Evolutionary conservation across 2,888 invertebrate genomes (phyloP).

Genomic region (Erpobdella octoculata): DNA sequence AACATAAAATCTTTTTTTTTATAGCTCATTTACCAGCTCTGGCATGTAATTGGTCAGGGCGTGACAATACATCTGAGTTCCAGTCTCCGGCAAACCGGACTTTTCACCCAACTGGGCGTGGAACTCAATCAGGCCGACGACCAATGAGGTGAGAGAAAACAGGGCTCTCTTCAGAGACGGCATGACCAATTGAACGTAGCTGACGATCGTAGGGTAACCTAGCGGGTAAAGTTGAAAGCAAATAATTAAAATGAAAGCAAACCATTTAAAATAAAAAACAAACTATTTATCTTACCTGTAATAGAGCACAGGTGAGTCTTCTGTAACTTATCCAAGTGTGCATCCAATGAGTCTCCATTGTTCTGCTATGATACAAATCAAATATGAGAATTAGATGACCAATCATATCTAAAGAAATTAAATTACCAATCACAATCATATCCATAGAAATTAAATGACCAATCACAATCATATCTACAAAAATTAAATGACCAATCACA

Average conservation of each 20-base stretch:
- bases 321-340: slow-evolving; percentile 69
- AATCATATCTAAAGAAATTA: too few relatives aligned
- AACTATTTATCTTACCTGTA: too few relatives aligned
- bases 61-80: not conserved
- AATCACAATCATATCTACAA: too few relatives aligned
- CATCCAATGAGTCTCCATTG: slow-evolving; percentile 75
- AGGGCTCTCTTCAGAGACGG: not conserved
- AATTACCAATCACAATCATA: too few relatives aligned
- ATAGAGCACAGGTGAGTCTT: slow-evolving; percentile 56
- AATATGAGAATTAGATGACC: too few relatives aligned
- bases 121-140: not conserved
- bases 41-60: not conserved
- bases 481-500: too few relatives aligned
- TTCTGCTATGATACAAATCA: too few relatives aligned
- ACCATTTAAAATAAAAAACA: too few relatives aligned
- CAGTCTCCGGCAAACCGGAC: not conserved
- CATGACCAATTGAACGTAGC: not conserved
- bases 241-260: too few relatives aligned
- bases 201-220: not conserved
- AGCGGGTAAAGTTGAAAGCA: too few relatives aligned
- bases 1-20: not conserved
- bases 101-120: not conserved
- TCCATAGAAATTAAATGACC: too few relatives aligned
- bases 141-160: not conserved
- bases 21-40: not conserved